Conservation (phyloP, 2,888 invertebrate species). For the Leucophenga maculata region DNA sequence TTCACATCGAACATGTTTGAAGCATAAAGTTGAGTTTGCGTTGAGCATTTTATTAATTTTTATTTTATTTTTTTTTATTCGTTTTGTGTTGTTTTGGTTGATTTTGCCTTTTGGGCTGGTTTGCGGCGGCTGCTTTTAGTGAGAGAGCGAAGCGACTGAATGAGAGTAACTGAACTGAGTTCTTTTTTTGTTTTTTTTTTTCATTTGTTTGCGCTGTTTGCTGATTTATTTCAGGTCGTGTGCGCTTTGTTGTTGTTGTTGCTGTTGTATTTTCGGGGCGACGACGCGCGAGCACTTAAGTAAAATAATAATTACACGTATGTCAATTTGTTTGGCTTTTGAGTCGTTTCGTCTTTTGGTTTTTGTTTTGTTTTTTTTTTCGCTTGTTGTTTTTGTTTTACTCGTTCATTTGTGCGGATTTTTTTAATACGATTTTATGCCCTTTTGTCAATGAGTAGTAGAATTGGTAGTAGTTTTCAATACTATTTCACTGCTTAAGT, state of each 20-base stretch:
- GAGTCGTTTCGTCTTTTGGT: conserved; percentile 39
- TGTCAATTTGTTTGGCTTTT: conserved; percentile 68
- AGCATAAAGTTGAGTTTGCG: background rate
- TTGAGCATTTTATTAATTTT: conserved; percentile 23
- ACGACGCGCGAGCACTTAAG: conserved; percentile 68
- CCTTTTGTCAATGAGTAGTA: conserved; percentile 43
- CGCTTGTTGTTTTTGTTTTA: background rate
- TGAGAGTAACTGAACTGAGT: background rate
- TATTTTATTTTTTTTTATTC: conserved; percentile 24
- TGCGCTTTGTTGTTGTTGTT: conserved; percentile 27
- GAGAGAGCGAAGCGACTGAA: background rate
- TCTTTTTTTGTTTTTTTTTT: conserved; percentile 26
- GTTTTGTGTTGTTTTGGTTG: conserved; percentile 23
- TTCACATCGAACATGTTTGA: conserved; percentile 17
- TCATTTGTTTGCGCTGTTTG: conserved; percentile 34
- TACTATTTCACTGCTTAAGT: too few relatives aligned
- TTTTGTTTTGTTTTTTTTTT: conserved; percentile 37
- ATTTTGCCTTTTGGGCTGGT: conserved; percentile 20
- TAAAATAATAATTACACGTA: conserved; percentile 69
- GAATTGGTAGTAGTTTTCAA: too few relatives aligned
- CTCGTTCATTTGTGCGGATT: background rate
- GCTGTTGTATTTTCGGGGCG: conserved; percentile 53
- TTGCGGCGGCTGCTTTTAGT: background rate
- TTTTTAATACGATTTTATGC: conserved; percentile 42
- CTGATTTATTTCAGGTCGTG: conserved; percentile 69